Evolutionary conservation across 2,888 invertebrate species (phyloP), one percentile per base, ranked within the genome.

Genomic region (Pheosia gnoma): DNA sequence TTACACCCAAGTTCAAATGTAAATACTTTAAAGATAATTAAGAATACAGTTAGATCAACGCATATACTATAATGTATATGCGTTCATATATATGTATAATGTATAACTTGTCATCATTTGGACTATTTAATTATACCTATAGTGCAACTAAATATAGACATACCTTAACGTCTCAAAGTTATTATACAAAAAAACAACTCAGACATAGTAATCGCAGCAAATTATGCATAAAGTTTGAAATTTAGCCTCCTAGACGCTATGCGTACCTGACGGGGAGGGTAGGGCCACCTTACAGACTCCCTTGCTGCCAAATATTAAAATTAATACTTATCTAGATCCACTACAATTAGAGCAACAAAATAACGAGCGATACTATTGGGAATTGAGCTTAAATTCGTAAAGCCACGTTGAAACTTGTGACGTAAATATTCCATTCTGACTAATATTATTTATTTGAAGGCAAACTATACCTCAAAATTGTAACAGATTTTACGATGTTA

Each of bases 331-430:
- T 43, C 43, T 57, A 25, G 8, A 45, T 43, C 13, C 36, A n/a
- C 36, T 47, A 49, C 25, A 41, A 47, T 58, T 47, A 58, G 13
- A 25, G 45, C 13, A 57, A 25, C 25, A 5, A 7, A 47, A 58
- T 68, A 56, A 59, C 49, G 59, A 53, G 11, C 39, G 55, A 60
- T 54, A 71, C 71, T 65, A 73, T 59, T 45, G 68, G 53, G 62
- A 61, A 66, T 70, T 58, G 57, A 60, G 65, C 56, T 45, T 63
- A 67, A 67, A 43, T 62, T 65, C 47, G 56, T 65, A 67, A 55
- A 61, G 58, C 62, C 43, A 66, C 68, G 36, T 69, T 52, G 71
- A 67, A 75, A 77, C 67, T 74, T 72, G 56, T 59, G 52, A 58
- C 67, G 72, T 76, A 70, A 77, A 75, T 75, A 74, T 43, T 43